Evolutionary conservation across 1,140 invertebrate species (phyloP), one percentile per base, ranked within the genome.

Genomic region (Bombus consobrinus): DNA sequence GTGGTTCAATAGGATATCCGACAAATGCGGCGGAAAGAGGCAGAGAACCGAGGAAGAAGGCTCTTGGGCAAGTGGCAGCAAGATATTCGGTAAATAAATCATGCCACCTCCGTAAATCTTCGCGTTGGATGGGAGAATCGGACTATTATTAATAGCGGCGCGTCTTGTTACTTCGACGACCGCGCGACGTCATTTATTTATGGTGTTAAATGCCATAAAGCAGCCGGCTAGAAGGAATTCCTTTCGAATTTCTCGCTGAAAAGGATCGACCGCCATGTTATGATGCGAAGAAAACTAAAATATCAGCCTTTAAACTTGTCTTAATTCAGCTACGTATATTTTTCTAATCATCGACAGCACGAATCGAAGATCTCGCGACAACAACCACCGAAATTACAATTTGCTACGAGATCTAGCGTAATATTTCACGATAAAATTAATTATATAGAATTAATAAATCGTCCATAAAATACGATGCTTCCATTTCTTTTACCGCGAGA

Each of bases 91-190:
- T n/a, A 25, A 71, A 84, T 84, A 84, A 84, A 84, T 84, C 76
- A 84, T 32, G 47, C 37, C n/a, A 32, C 47, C 75, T 71, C 37
- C 47, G 83, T 84, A 84, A 84, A 84, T 84, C 83, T 84, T 28
- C 10, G 5, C 59, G 71, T 2, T 75, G 81, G 81, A 39, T n/a
- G 13, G 22, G 37, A 18, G 76, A 57, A 84, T 84, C 76, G 66
- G 76, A 47, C 75, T 84, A 84, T 84, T 79, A 79, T 80, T 80
- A 85, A 85, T 72, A 79, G 76, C 83, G 28, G 13, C 53, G 39
- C 57, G 75, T 84, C 83, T 84, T 22, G 83, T 84, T 84, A 71
- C 83, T 79, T 79, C 83, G 66, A 79, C 76, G 75, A 85, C 47
- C n/a, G 66, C 25, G 15, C 82, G 82, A 79, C 74, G 39, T 39